phyloP scores from a whole-genome alignment of 2,797 vertebrate genomes.

The Phrynocephalus vlangalii region DNA sequence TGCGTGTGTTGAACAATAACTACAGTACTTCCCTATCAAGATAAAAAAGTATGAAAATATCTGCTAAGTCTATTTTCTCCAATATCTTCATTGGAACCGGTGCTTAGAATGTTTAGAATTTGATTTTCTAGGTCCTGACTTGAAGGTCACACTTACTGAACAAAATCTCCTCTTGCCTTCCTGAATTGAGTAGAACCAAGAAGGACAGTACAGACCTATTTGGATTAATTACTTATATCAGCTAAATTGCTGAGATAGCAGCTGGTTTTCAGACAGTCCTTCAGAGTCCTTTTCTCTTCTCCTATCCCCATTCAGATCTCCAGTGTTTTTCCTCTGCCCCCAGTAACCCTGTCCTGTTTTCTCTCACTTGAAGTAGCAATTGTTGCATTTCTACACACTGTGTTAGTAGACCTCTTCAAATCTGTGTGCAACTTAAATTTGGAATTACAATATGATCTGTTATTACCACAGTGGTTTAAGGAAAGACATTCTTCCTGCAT shows the following conservation, averaged over 20 bases:
- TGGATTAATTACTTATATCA: background rate
- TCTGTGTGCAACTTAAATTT: background rate
- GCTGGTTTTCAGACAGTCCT: background rate
- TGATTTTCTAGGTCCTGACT: background rate
- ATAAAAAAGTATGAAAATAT: background rate
- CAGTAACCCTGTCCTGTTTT: background rate
- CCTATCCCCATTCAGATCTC: background rate
- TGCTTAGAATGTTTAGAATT: background rate
- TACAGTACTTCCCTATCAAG: background rate
- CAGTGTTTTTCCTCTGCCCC: background rate
- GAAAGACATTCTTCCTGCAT: background rate
- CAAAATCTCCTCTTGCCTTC: background rate
- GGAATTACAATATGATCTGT: background rate
- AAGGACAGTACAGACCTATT: background rate
- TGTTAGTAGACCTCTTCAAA: background rate
- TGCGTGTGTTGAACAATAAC: background rate
- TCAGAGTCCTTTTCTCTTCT: background rate
- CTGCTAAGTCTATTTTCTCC: background rate
- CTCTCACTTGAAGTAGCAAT: background rate
- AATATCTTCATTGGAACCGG: background rate
- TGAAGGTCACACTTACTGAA: background rate
- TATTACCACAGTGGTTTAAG: background rate
- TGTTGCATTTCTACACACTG: background rate
- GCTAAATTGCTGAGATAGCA: background rate
- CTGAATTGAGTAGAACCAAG: background rate